Evolutionary conservation across 2,888 invertebrate genomes (phyloP).

Genomic region (Drosophila merina): DNA sequence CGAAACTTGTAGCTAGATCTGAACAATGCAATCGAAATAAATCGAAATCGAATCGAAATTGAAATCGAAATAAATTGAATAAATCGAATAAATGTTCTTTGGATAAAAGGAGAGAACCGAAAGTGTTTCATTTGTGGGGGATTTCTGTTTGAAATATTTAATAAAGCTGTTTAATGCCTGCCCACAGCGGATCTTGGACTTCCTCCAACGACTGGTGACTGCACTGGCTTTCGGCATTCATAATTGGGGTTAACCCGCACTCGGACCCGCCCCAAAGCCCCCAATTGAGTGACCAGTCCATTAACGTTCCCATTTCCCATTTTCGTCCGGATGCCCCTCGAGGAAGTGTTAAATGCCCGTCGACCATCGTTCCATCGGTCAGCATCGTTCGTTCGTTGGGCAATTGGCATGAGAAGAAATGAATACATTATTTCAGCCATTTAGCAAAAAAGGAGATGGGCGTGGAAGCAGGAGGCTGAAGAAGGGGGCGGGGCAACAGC

Average conservation of each 20-base stretch:
- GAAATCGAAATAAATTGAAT: slow-evolving; percentile 49
- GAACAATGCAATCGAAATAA: slow-evolving; percentile 50
- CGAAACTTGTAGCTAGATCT: slow-evolving; percentile 62
- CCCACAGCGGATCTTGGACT: slow-evolving; percentile 9
- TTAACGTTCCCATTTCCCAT: slow-evolving; percentile 47
- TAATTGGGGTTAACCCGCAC: slow-evolving; percentile 28
- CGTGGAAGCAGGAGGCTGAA: background rate
- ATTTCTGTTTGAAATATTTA: background rate
- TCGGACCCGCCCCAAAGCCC: background rate
- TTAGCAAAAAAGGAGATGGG: slow-evolving; percentile 17
- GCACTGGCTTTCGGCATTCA: slow-evolving; percentile 20
- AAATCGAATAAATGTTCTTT: slow-evolving; percentile 66
- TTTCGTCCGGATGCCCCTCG: slow-evolving; percentile 27
- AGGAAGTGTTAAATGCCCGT: slow-evolving; percentile 41
- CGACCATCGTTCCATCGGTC: slow-evolving; percentile 12
- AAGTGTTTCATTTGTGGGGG: slow-evolving; percentile 5
- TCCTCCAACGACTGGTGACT: slow-evolving; percentile 6
- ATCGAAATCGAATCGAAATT: background rate
- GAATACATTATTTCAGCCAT: slow-evolving; percentile 47
- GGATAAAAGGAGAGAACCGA: background rate
- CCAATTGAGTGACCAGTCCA: slow-evolving; percentile 43
- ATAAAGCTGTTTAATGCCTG: background rate
- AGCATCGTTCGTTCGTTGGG: slow-evolving; percentile 6
- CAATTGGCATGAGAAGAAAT: slow-evolving; percentile 41
- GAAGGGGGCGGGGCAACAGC: slow-evolving; percentile 18